Evolutionary conservation across 2,113 vertebrate genomes (phyloP), one percentile per base, ranked within the genome.

Genomic region (Ciconia boyciana): DNA sequence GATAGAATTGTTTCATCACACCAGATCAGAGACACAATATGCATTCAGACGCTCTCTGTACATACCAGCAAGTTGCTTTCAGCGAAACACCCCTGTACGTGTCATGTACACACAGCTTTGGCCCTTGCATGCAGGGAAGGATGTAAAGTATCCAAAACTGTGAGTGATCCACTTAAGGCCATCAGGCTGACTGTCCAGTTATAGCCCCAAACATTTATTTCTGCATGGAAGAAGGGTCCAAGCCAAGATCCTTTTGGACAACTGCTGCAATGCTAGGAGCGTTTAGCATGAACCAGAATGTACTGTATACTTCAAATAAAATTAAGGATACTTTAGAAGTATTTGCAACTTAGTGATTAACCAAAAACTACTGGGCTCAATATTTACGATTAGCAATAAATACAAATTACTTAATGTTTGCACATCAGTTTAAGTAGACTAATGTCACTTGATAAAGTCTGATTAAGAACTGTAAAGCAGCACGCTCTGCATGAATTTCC

Each of bases 321-420:
- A 94, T 80, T 18, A 65, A 85, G 76, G 32, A 1, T 91, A 78
- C 26, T 62, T 74, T 74, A 83, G 36, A 83, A 79, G 41, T 78
- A 92, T 92, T 94, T 93, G 80, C 64, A 96, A 94, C 89, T 83
- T 74, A 60, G 34, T 20, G 70, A 94, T 74, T 84, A 75, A 96
- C 93, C 36, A 86, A 93, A 66, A 96, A 87, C 83, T 89, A 86
- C 79, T 76, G 87, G 90, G 91, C 46, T 96, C 39, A 91, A 76
- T 94, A 91, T 60, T 84, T 95, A 91, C 70, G 65, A 92, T 82
- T 96, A 92, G 83, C 95, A 96, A 92, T 96, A 97, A 96, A 93
- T 95, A 92, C 44, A 92, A 89, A 65, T 91, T 87, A 96, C 69
- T 54, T 95, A 49, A 62, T 74, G 36, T 92, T 82, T 96, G 54